Conservation (phyloP, 2,113 vertebrate species). For the Neotoma lepida region DNA sequence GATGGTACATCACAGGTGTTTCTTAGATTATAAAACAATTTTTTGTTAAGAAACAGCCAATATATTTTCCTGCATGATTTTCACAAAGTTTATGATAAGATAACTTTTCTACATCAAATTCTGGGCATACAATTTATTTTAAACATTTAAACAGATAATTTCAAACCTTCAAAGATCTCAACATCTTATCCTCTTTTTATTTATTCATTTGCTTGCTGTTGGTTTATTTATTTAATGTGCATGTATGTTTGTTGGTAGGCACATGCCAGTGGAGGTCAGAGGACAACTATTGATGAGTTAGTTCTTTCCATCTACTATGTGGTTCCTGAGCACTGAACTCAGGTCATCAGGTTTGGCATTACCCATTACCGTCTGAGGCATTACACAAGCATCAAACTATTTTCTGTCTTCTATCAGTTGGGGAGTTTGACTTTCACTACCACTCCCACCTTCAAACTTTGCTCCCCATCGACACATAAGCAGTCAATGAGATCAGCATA, state of each 20-base stretch:
- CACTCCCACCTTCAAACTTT: neutral
- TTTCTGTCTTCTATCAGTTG: constrained; percentile 6
- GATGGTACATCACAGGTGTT: neutral
- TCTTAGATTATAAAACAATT: neutral
- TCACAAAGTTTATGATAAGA: neutral
- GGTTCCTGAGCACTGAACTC: neutral
- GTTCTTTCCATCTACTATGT: neutral
- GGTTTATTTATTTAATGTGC: neutral
- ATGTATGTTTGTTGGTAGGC: no score
- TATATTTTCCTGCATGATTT: neutral
- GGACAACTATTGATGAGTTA: neutral
- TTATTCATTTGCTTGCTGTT: neutral
- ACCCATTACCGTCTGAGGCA: neutral
- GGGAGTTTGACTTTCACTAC: neutral
- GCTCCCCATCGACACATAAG: neutral
- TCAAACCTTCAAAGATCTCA: neutral
- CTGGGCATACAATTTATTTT: neutral
- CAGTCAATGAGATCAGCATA: neutral
- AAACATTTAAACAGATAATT: constrained; percentile 3
- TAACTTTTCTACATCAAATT: neutral
- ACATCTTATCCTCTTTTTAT: neutral
- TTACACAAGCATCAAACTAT: neutral
- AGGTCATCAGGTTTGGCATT: no score
- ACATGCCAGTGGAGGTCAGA: neutral
- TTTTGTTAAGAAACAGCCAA: constrained; percentile 14